phyloP scores from a whole-genome alignment of 64 coral and sea anemone species.

The Stichodactyla helianthus region DNA sequence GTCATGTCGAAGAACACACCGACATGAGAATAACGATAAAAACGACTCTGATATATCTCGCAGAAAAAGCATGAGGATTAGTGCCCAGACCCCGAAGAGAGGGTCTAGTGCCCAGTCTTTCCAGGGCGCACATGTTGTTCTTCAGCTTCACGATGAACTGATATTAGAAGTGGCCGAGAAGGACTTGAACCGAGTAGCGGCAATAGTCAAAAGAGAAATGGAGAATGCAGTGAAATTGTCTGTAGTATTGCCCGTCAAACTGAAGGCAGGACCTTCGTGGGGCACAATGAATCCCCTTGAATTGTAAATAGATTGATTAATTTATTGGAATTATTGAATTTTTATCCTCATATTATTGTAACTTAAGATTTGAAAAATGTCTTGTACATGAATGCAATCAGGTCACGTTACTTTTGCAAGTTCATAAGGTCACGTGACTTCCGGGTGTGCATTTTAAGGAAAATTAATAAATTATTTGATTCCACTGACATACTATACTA shows the following conservation, averaged over 20 bases:
- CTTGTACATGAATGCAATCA: background rate
- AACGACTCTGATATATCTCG: slow-evolving; percentile 4
- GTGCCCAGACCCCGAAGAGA: background rate
- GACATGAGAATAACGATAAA: slow-evolving; percentile 28
- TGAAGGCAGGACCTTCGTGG: slow-evolving; percentile 92
- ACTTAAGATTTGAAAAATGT: background rate
- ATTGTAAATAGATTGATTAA: slow-evolving; percentile 26
- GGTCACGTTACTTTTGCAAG: background rate
- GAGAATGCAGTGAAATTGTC: slow-evolving; percentile 80
- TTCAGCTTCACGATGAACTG: slow-evolving; percentile 95
- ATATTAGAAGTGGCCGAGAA: slow-evolving; percentile 71
- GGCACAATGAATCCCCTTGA: slow-evolving; percentile 80
- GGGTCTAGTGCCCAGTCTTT: slow-evolving; percentile 9
- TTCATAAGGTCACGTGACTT: no score
- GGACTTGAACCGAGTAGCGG: slow-evolving; percentile 68
- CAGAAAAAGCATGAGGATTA: slow-evolving; percentile 21
- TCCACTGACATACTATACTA: no score
- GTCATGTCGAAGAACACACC: slow-evolving; percentile 52
- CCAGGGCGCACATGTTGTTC: slow-evolving; percentile 69
- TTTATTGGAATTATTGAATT: background rate
- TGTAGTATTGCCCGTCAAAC: slow-evolving; percentile 77
- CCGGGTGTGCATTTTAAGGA: no score
- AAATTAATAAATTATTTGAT: no score
- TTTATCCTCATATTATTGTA: background rate
- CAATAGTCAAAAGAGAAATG: slow-evolving; percentile 84